Evolutionary conservation across 1,140 invertebrate species (phyloP).

Genomic region (Papilio polytes): DNA sequence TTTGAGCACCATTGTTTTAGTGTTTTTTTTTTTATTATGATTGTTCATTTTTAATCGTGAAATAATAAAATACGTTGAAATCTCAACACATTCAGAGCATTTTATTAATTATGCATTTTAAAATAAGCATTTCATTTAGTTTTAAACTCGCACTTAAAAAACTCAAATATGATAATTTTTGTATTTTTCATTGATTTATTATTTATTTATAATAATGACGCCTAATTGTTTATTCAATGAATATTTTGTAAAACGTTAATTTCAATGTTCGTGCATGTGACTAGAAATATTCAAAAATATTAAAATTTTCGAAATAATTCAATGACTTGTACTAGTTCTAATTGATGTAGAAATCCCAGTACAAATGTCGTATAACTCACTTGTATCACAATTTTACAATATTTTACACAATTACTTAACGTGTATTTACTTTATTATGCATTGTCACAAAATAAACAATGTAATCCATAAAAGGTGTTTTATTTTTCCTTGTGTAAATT

Average conservation of each 20-base stretch:
- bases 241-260: background rate
- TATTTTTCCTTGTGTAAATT: slow-evolving; percentile 48
- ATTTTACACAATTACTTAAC: slow-evolving; percentile 72
- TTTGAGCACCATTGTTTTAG: background rate
- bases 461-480: slow-evolving; percentile 66
- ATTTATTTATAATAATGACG: background rate
- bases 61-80: background rate
- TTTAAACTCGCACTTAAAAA: background rate
- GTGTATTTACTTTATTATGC: slow-evolving; percentile 69
- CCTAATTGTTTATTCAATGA: background rate
- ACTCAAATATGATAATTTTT: background rate
- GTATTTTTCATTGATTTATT: background rate
- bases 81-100: slow-evolving; percentile 13
- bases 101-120: slow-evolving; percentile 5
- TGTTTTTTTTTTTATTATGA: background rate
- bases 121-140: background rate
- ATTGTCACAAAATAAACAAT: slow-evolving; percentile 80
- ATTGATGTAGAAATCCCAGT: slow-evolving; percentile 38
- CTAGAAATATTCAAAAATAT: background rate
- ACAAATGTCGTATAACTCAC: slow-evolving; percentile 46
- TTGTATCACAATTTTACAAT: slow-evolving; percentile 73
- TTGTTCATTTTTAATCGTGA: background rate
- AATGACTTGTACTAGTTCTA: slow-evolving; percentile 3
- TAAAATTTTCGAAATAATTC: background rate
- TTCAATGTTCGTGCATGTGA: slow-evolving; percentile 7